phyloP scores from a whole-genome alignment of 1,140 invertebrate genomes.

The Drosophila busckii region DNA sequence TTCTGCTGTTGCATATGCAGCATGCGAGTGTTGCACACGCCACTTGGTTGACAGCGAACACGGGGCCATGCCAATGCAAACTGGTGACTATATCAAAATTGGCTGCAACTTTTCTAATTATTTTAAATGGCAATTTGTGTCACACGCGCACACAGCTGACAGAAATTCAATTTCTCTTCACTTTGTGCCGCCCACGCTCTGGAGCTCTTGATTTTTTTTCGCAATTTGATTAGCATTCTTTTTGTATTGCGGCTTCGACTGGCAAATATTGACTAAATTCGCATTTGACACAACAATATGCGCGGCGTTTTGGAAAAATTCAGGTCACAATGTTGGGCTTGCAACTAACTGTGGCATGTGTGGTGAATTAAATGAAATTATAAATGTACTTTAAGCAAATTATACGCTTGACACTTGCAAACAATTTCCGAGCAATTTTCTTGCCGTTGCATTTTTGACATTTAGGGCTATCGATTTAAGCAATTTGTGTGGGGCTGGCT shows the following conservation, averaged over 20 bases:
- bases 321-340: too few relatives aligned
- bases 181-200: too few relatives aligned
- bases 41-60: constrained; percentile 32
- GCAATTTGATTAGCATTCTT: constrained; percentile 59
- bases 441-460: too few relatives aligned
- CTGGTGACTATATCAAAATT: constrained; percentile 47
- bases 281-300: too few relatives aligned
- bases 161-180: constrained; percentile 38
- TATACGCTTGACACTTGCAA: too few relatives aligned
- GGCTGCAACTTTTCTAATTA: constrained; percentile 71
- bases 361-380: too few relatives aligned
- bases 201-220: constrained; percentile 10
- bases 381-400: too few relatives aligned
- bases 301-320: too few relatives aligned
- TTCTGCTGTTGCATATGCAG: constrained; percentile 37
- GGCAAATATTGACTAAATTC: constrained; percentile 11
- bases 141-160: constrained; percentile 41
- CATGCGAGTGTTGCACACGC: constrained; percentile 35
- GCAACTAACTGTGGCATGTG: too few relatives aligned
- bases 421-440: too few relatives aligned
- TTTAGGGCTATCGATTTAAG: too few relatives aligned
- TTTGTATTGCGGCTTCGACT: not conserved
- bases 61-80: constrained; percentile 29
- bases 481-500: too few relatives aligned
- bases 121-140: constrained; percentile 75